Conservation (phyloP, 2,113 vertebrate species). For the Neopipo cinnamomea region DNA sequence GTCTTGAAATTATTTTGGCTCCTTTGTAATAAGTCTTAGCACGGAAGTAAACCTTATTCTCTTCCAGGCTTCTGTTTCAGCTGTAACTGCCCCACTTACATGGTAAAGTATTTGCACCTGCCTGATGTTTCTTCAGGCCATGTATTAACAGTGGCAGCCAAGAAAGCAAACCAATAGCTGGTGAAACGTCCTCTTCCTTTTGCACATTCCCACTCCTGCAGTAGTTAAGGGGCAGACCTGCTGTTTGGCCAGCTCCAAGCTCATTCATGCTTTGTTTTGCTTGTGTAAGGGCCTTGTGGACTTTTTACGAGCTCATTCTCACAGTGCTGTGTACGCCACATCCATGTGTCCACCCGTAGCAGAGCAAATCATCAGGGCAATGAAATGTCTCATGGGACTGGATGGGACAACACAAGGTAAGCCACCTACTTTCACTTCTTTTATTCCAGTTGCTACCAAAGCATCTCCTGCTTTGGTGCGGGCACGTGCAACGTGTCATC, state of each 20-base stretch:
- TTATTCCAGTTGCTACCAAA: neutral
- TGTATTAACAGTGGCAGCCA: neutral
- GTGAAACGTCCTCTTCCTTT: neutral
- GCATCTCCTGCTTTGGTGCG: neutral
- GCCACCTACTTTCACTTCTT: neutral
- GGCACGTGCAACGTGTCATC: neutral
- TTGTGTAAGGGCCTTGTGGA: slow-evolving; percentile 85
- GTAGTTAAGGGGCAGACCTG: neutral
- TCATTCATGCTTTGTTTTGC: slow-evolving; percentile 56
- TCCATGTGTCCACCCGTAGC: slow-evolving; percentile 85
- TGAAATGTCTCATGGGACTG: slow-evolving; percentile 87
- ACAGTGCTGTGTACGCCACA: slow-evolving; percentile 84
- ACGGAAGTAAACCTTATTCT: neutral
- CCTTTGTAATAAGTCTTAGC: neutral
- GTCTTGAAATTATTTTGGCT: neutral
- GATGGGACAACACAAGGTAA: slow-evolving; percentile 86
- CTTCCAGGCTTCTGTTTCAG: neutral
- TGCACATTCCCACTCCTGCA: neutral
- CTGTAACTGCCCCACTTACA: neutral
- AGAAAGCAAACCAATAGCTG: neutral
- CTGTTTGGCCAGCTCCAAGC: neutral
- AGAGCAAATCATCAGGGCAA: slow-evolving; percentile 85
- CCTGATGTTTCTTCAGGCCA: slow-evolving; percentile 1
- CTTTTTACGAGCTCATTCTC: slow-evolving; percentile 85
- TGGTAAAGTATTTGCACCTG: neutral